Conservation (phyloP, 2,888 invertebrate species). For the Prostheceraeus crozeri region DNA sequence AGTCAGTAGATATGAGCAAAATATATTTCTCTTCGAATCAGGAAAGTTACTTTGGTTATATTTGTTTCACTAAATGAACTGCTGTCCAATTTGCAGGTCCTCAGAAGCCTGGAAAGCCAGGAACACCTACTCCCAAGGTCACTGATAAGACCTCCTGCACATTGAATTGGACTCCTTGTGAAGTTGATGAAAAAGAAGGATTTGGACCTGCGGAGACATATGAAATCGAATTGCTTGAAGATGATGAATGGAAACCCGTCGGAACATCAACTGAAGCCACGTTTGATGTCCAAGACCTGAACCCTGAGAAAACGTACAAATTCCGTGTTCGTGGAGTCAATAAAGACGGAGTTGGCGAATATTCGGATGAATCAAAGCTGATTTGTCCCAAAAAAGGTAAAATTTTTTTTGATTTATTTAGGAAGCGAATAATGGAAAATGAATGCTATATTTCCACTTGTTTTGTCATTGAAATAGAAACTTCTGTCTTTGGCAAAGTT, state of each 20-base stretch:
- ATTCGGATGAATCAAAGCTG: slow-evolving; percentile 29
- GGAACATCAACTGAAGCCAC: slow-evolving; percentile 9
- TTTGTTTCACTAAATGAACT: no score
- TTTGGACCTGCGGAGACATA: slow-evolving; percentile 52
- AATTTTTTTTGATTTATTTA: no score
- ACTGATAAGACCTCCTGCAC: slow-evolving; percentile 31
- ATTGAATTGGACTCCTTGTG: slow-evolving; percentile 51
- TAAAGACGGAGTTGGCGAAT: slow-evolving; percentile 41
- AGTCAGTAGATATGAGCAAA: no score
- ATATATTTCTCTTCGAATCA: no score
- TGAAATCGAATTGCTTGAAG: slow-evolving; percentile 45
- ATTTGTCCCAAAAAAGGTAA: slow-evolving; percentile 26
- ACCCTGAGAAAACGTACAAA: slow-evolving; percentile 44
- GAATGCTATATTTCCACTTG: no score
- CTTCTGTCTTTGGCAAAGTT: no score
- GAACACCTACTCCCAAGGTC: slow-evolving; percentile 26
- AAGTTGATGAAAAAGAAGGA: slow-evolving; percentile 50
- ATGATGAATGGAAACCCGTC: slow-evolving; percentile 31
- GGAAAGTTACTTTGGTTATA: no score
- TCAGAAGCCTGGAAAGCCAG: slow-evolving; percentile 37
- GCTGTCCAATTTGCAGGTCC: no score
- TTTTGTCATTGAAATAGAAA: no score
- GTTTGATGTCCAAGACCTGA: slow-evolving; percentile 26
- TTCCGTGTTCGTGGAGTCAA: slow-evolving; percentile 43
- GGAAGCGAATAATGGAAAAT: no score